Base-by-base conservation (phyloP, 1,140 invertebrate genomes). In the Proales similis region DNA sequence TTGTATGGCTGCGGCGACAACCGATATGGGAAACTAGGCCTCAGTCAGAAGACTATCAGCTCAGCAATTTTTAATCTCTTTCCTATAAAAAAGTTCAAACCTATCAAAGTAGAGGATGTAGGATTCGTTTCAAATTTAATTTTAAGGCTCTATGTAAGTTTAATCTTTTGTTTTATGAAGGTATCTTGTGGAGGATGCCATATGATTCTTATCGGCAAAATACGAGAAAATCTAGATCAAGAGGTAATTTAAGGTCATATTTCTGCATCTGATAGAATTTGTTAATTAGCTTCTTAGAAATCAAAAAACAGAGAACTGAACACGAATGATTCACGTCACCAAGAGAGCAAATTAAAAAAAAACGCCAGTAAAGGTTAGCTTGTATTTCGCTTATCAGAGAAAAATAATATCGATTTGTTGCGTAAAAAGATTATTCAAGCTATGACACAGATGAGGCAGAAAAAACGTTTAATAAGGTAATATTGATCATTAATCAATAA, bases 171-270 rank as follows among this genome's bases (percentile, higher is more conserved):
- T n/a, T n/a, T n/a, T n/a, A n/a, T n/a, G 6, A 30, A 53, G 49
- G 49, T 57, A 17, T 36, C 51, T 5, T 57, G 51, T 43, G 51
- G 51, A 17, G 51, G 51, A 19, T 57, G 51, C 4, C 51, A 57
- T 7, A 57, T 57, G 51, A 57, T 57, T 26, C 19, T 57, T 4
- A 30, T 57, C 19, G 51, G 36, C 17, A 57, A 57, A 57, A 9
- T 57, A 20, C 39, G 24, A 27, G 19, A 42, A 2, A 2, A 38
- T 12, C 29, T 42, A 57, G 45, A 42, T 30, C 29, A 6, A 14
- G 27, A 57, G 39, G 36, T 42, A 3, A 57, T 36, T 36, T 36
- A 36, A 36, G 14, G 14, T 36, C 9, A 36, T 24, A 7, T 11
- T n/a, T 42, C 32, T 42, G 19, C 5, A 42, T 42, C 20, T 38